Conservation (phyloP, 1,140 invertebrate genomes). For the Gonatopus flavifemur region DNA sequence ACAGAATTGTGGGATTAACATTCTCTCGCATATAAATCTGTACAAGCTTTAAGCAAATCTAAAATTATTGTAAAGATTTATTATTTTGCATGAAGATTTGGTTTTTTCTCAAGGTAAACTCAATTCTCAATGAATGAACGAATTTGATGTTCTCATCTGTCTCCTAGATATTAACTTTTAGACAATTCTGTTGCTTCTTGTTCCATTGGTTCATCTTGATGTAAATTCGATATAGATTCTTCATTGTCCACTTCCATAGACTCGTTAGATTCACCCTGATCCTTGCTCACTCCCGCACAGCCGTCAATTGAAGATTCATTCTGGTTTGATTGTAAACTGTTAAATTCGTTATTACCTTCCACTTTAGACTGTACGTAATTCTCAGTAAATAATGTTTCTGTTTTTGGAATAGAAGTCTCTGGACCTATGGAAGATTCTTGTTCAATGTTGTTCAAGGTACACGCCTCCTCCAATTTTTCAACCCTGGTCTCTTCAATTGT, state of each 20-base stretch:
- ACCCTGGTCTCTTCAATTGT: conserved; percentile 14
- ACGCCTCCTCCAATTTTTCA: conserved; percentile 25
- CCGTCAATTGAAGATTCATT: conserved; percentile 17
- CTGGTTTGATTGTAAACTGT: not conserved
- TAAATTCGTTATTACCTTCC: conserved; percentile 13
- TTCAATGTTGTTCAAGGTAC: too few relatives aligned
- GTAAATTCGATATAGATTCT: conserved; percentile 29
- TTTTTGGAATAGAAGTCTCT: not conserved
- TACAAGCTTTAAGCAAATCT: too few relatives aligned
- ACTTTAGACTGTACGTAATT: conserved; percentile 7
- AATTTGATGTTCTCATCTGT: conserved; percentile 8
- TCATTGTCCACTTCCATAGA: conserved; percentile 53
- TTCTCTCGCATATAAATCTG: too few relatives aligned
- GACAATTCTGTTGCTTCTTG: conserved; percentile 42
- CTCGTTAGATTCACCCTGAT: conserved; percentile 30
- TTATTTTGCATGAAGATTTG: not conserved
- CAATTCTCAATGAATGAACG: conserved; percentile 15
- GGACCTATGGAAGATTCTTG: too few relatives aligned
- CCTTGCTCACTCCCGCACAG: conserved; percentile 10
- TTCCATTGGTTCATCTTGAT: conserved; percentile 51
- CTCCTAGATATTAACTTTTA: conserved; percentile 52
- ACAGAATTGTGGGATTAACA: too few relatives aligned
- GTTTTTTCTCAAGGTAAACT: conserved; percentile 14
- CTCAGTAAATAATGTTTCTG: not conserved
- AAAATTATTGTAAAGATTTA: conserved; percentile 3